These are phyloP conservation scores for Sander vitreus DNA, from an alignment of 2,113 vertebrate species.

Conservation along the genomic window DNA sequence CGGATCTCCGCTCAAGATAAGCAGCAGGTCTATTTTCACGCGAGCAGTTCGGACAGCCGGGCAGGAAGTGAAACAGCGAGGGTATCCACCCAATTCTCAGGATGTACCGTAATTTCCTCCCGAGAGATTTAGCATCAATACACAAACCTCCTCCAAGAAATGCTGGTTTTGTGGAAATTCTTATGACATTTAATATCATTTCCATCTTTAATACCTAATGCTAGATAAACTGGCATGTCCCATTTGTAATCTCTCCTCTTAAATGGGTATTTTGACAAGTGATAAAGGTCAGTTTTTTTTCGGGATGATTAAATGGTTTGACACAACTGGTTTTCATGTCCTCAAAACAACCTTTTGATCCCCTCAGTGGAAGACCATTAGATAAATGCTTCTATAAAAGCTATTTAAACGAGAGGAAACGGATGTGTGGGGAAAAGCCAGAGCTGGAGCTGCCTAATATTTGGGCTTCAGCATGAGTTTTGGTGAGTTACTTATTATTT, in stretches of 20 bases:
- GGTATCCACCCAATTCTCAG: not conserved
- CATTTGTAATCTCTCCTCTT: not conserved
- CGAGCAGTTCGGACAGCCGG: too few relatives aligned
- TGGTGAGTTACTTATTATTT: not conserved
- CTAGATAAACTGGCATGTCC: not conserved
- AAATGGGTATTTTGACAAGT: not conserved
- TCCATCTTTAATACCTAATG: not conserved
- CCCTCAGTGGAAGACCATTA: constrained; percentile 1
- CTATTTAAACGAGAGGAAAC: constrained; percentile 14
- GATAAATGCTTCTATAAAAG: constrained; percentile 40
- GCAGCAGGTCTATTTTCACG: too few relatives aligned
- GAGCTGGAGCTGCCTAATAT: constrained; percentile 7
- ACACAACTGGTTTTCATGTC: constrained; percentile 7
- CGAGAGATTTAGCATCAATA: not conserved
- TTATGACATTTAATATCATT: not conserved
- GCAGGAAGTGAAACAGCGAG: too few relatives aligned
- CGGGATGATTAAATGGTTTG: not conserved
- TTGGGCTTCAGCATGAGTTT: not conserved
- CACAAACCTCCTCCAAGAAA: not conserved
- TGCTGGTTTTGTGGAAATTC: not conserved
- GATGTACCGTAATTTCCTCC: not conserved
- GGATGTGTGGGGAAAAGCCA: not conserved
- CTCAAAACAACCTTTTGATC: constrained; percentile 37
- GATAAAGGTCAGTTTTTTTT: not conserved
- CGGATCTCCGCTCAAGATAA: too few relatives aligned